Evolutionary conservation across 1,140 invertebrate genomes (phyloP), one percentile per base, ranked within the genome.

Genomic region (Portunus trituberculatus): DNA sequence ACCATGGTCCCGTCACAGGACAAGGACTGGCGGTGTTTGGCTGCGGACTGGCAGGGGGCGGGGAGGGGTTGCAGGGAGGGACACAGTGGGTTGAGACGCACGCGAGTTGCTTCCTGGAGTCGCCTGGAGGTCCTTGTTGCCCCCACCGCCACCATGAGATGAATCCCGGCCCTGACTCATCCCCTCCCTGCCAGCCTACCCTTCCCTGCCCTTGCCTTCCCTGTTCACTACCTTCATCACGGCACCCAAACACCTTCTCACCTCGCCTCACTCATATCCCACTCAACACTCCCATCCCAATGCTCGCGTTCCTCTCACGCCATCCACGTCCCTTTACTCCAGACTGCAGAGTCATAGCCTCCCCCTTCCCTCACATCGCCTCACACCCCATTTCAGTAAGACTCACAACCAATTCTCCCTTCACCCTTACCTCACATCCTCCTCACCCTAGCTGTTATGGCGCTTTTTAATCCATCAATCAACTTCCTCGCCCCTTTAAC

Each of bases 81-180:
- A 31, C 29, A 16, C 25, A 14, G 29, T 32, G 39, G 87, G 46
- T 48, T 91, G 45, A 46, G 86, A 46, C 31, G 12, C 32, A 46
- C 16, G 31, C 46, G 89, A 45, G 48, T 16, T 91, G 90, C 32
- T 91, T 91, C 90, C 90, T 91, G 48, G 90, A 91, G 39, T 59
- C 48, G 90, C 90, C 90, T 48, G 90, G 90, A 91, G 90, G 90
- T 67, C 90, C 90, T 39, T 91, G 48, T 91, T 91, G 48, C 90
- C 46, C 90, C 90, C 90, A 59, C 28, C n/a, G 16, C 90, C 6
- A 12, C 45, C 45, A 1, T 91, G 90, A 91, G 90, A 91, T 91
- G 90, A 91, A 67, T 91, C 48, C 46, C 48, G 31, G 28, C 59
- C 48, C 89, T 48, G 28, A 67, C 48, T 91, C 48, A 91, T 39